Conservation (phyloP, 2,113 vertebrate species). For the Pardalotus punctatus region DNA sequence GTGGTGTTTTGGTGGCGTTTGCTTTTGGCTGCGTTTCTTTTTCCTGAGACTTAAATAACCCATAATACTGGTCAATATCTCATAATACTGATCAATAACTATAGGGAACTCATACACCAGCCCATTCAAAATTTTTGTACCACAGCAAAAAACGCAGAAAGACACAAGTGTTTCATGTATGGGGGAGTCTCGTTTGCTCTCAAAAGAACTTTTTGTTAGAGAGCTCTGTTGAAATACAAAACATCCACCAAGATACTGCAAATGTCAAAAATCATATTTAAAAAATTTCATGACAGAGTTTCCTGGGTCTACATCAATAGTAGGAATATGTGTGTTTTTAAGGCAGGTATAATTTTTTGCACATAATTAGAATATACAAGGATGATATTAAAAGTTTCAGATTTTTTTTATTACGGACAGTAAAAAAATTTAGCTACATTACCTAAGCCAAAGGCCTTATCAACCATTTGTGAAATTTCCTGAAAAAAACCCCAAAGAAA, state of each 20-base stretch:
- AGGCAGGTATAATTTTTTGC: not conserved
- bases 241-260: not conserved
- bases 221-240: not conserved
- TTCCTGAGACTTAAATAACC: not conserved
- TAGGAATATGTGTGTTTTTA: not conserved
- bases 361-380: not conserved
- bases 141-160: not conserved
- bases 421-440: not conserved
- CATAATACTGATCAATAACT: not conserved
- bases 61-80: not conserved
- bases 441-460: not conserved
- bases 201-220: not conserved
- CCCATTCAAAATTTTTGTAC: not conserved
- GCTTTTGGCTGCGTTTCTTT: not conserved
- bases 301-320: not conserved
- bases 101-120: not conserved
- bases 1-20: not conserved
- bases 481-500: not conserved
- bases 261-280: not conserved
- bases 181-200: not conserved
- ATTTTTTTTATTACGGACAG: not conserved
- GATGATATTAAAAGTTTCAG: too few species aligned
- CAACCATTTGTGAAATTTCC: not conserved
- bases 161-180: not conserved
- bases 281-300: not conserved